phyloP scores from a whole-genome alignment of 1,140 invertebrate genomes.

The Zaprionus capensis region DNA sequence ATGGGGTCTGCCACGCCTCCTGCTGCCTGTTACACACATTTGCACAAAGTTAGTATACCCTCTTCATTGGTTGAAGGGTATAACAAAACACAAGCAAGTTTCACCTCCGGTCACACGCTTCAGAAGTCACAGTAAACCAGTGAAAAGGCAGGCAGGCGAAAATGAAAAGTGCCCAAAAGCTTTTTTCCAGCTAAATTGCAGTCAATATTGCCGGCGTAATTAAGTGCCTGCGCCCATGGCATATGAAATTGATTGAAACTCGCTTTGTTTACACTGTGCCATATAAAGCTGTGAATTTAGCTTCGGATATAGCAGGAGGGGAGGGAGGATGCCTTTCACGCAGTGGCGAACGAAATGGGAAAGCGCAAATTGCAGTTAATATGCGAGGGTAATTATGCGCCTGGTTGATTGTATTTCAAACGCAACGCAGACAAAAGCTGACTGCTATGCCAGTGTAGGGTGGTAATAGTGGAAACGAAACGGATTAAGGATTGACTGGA shows the following conservation, averaged over 20 bases:
- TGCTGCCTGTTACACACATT: no score
- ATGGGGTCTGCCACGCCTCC: no score
- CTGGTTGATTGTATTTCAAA: background rate
- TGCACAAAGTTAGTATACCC: no score
- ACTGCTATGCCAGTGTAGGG: background rate
- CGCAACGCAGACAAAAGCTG: background rate
- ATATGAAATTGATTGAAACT: constrained; percentile 20
- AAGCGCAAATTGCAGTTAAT: constrained; percentile 13
- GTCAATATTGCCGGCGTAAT: constrained; percentile 35
- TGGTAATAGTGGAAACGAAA: constrained; percentile 6
- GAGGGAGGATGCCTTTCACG: constrained; percentile 17
- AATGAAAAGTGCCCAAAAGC: constrained; percentile 50
- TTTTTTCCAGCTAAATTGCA: constrained; percentile 34
- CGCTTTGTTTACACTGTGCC: background rate
- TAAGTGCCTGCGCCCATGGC: constrained; percentile 33
- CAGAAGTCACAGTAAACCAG: constrained; percentile 59
- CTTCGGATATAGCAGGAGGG: background rate
- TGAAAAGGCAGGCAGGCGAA: constrained; percentile 7
- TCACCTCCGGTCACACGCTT: constrained; percentile 80
- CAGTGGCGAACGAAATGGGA: constrained; percentile 39
- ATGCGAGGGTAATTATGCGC: constrained; percentile 7
- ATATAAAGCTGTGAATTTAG: background rate
- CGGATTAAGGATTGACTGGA: constrained; percentile 15
- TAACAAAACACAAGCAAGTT: constrained; percentile 42
- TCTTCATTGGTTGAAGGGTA: no score